Evolutionary conservation across 2,113 vertebrate genomes (phyloP), one percentile per base, ranked within the genome.

Genomic region (Vimba vimba): DNA sequence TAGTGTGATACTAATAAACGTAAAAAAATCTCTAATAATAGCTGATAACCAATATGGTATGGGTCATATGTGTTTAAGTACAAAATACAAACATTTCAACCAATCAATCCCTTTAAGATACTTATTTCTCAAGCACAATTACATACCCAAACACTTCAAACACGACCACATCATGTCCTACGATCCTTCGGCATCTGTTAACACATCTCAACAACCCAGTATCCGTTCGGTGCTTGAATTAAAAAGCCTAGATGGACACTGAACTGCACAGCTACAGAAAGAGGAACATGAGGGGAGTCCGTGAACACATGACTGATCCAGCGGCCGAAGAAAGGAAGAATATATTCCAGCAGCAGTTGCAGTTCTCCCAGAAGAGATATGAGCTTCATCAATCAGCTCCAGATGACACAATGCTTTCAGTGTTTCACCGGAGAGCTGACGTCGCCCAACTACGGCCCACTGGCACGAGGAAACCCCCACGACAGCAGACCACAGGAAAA

Each of bases 401-500:
- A 89, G 90, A 92, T 84, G 39, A 85, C 89, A 94, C 94, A 94
- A 94, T 93, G 93, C 91, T 89, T 86, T 91, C 91, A 94, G 93
- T 95, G 94, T 95, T 94, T 91, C 62, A 92, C 90, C 89, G 87
- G 90, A 76, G 10, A 66, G 69, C 91, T 87, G 43, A 75, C 25
- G 9, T 73, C 7, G 55, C 55, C 19, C 55, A 57, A 57, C 19
- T 23, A 88, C 89, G 91, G 88, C 92, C 90, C 92, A 88, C 87
- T 87, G 89, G 92, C 87, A 71, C n/a, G 76, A 85, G 82, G 85
- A 86, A 82, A 55, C 69, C 82, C 62, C 78, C 47, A 68, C 30
- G 25, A 82, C 78, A 45, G 62, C 79, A 50, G 43, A 50, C 30
- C 25, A 19, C 60, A 33, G 66, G 25, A 6, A 60, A 47, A 73